A percentile compares a stretch with the other conserved stretches of the same genome.
phyloP scores from a whole-genome alignment of 1,140 invertebrate species.

The Uloborus diversus region DNA sequence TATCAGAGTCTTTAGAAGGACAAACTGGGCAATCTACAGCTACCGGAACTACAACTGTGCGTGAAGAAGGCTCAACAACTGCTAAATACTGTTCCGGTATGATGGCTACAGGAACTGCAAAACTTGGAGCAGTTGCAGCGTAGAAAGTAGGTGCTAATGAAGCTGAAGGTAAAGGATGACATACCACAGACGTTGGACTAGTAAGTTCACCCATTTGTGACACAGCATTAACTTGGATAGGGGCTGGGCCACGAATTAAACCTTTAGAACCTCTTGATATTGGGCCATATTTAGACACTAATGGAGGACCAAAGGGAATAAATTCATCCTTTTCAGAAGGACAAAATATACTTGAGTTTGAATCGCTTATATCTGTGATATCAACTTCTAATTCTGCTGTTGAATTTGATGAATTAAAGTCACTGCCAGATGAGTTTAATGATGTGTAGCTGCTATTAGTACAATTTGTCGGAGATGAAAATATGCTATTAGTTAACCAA shows the following conservation, averaged over 20 bases:
- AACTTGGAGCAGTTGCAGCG: conserved; percentile 26
- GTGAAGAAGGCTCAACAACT: conserved; percentile 18
- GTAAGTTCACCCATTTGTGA: conserved; percentile 56
- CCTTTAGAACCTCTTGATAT: conserved; percentile 76
- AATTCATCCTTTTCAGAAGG: conserved; percentile 74
- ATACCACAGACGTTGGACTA: conserved; percentile 52
- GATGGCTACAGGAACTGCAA: conserved; percentile 39
- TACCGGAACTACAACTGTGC: conserved; percentile 25
- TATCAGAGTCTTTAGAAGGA: conserved; percentile 6
- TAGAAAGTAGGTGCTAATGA: conserved; percentile 51
- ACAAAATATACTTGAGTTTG: conserved; percentile 27
- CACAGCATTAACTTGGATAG: conserved; percentile 57
- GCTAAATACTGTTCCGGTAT: conserved; percentile 44
- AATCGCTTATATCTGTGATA: not conserved
- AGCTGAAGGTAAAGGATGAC: conserved; percentile 51
- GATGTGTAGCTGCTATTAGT: conserved; percentile 37
- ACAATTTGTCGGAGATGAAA: conserved; percentile 53
- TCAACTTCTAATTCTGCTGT: not conserved
- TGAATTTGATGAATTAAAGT: not conserved
- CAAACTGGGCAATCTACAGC: conserved; percentile 20
- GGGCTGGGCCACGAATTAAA: conserved; percentile 60
- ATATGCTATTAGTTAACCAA: conserved; percentile 63
- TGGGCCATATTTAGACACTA: conserved; percentile 80
- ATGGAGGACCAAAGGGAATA: conserved; percentile 77
- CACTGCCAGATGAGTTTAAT: not conserved